Evolutionary conservation across 2,113 vertebrate genomes (phyloP).

Genomic region (Prunella himalayana): DNA sequence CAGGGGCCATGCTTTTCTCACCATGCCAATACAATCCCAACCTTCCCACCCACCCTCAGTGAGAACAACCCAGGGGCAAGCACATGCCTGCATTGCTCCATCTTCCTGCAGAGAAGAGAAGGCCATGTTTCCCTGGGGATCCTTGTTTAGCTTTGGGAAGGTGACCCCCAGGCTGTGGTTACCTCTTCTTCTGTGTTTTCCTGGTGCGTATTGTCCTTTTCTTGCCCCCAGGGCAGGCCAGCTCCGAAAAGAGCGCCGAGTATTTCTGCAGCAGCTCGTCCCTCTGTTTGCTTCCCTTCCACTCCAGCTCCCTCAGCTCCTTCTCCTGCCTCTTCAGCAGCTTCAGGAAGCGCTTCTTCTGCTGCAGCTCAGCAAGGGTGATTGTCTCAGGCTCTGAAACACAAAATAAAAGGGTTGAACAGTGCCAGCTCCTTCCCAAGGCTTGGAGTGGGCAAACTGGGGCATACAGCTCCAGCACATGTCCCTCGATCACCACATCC

Average conservation of each 20-base stretch:
- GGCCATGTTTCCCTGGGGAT: background rate
- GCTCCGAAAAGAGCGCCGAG: slow-evolving; percentile 57
- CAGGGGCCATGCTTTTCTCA: background rate
- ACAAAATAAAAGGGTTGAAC: background rate
- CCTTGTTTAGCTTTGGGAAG: background rate
- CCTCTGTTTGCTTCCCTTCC: slow-evolving; percentile 80
- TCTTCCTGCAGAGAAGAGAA: background rate
- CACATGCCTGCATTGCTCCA: background rate
- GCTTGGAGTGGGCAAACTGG: background rate
- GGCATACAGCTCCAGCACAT: background rate
- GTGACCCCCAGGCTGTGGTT: background rate
- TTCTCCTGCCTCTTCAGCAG: slow-evolving; percentile 89
- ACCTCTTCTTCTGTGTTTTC: slow-evolving; percentile 76
- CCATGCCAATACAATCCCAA: background rate
- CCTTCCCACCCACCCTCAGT: background rate
- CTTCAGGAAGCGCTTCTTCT: slow-evolving; percentile 86
- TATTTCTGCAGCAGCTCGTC: slow-evolving; percentile 88
- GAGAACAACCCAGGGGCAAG: background rate
- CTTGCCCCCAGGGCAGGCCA: slow-evolving; percentile 65
- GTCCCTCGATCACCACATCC: background rate
- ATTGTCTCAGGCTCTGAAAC: slow-evolving; percentile 80
- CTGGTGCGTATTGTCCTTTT: slow-evolving; percentile 50
- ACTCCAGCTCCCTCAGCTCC: slow-evolving; percentile 85
- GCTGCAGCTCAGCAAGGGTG: slow-evolving; percentile 80
- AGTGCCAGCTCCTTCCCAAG: background rate